Evolutionary conservation across 2,888 invertebrate species (phyloP).

Genomic region (Melanchra persicariae): DNA sequence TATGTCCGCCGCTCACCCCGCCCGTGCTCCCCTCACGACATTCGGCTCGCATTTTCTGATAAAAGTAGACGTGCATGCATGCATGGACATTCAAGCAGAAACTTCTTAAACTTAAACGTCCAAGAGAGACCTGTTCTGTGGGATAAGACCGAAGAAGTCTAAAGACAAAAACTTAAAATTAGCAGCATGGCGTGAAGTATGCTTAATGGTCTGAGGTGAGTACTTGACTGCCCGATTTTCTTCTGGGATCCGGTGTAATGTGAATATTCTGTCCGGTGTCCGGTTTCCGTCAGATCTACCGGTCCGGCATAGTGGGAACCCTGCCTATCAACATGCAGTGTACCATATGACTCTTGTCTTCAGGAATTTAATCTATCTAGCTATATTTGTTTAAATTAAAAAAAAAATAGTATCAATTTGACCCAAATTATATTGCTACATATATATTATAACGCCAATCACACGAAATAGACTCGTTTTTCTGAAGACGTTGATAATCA

Average conservation of each 20-base stretch:
- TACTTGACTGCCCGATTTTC: no score
- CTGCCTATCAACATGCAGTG: no score
- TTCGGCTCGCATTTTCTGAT: background rate
- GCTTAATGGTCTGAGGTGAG: conserved; percentile 43
- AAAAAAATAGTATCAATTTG: no score
- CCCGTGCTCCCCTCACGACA: no score
- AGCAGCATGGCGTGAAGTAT: conserved; percentile 67
- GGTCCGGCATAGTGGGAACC: no score
- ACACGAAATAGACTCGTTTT: background rate
- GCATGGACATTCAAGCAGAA: conserved; percentile 56
- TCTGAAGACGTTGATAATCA: conserved; percentile 4
- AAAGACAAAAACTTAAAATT: conserved; percentile 64
- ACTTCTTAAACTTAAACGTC: conserved; percentile 65
- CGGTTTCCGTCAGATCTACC: no score
- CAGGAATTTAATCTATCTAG: no score
- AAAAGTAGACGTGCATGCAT: conserved; percentile 39
- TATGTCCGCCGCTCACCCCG: no score
- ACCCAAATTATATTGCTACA: background rate
- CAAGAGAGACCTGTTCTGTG: conserved; percentile 65
- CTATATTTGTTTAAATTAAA: no score
- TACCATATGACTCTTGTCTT: no score
- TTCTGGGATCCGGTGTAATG: no score
- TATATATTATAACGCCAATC: background rate
- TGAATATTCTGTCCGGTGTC: no score
- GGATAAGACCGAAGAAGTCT: conserved; percentile 63